These are phyloP conservation scores for Drosophila sulfurigaster DNA, from an alignment of 1,140 invertebrate genomes.

Conservation along the genomic window DNA sequence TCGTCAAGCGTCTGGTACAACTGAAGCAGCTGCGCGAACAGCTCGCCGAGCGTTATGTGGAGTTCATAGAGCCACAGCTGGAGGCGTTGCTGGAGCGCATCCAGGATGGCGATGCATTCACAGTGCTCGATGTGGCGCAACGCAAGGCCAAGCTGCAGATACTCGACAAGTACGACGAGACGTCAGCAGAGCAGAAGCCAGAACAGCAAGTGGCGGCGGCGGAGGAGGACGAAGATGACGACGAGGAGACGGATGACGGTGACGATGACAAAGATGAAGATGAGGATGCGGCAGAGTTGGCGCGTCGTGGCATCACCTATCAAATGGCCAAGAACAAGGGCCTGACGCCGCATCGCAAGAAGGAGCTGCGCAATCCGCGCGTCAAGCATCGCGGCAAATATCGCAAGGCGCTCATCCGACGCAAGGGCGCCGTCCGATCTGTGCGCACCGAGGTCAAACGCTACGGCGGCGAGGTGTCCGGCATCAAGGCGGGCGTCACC, in stretches of 20 bases:
- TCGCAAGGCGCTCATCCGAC: slow-evolving; percentile 94
- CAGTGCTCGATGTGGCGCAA: slow-evolving; percentile 75
- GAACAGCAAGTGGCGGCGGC: neutral
- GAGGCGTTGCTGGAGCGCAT: slow-evolving; percentile 86
- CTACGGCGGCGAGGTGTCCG: slow-evolving; percentile 96
- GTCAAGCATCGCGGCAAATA: slow-evolving; percentile 97
- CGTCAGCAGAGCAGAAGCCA: neutral
- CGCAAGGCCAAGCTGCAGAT: slow-evolving; percentile 76
- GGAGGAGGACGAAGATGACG: slow-evolving; percentile 4
- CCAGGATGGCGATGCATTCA: slow-evolving; percentile 85
- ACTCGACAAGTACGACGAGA: slow-evolving; percentile 64
- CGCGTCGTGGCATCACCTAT: slow-evolving; percentile 92
- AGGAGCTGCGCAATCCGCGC: slow-evolving; percentile 96
- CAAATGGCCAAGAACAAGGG: slow-evolving; percentile 98
- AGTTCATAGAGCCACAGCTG: slow-evolving; percentile 87
- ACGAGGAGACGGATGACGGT: slow-evolving; percentile 16
- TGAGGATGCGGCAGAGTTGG: slow-evolving; percentile 67
- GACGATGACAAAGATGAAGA: slow-evolving; percentile 65
- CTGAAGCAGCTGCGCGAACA: slow-evolving; percentile 91
- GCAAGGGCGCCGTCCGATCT: slow-evolving; percentile 94
- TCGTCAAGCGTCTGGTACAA: slow-evolving; percentile 92
- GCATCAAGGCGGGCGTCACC: slow-evolving; percentile 94
- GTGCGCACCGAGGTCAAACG: slow-evolving; percentile 91
- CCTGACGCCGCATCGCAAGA: slow-evolving; percentile 94
- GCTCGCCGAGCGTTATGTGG: slow-evolving; percentile 86